Percentiles rank a stretch among this genome's conserved stretches.
Evolutionary conservation across 2,888 invertebrate species (phyloP).

Genomic region (Sarcophaga rosellei): DNA sequence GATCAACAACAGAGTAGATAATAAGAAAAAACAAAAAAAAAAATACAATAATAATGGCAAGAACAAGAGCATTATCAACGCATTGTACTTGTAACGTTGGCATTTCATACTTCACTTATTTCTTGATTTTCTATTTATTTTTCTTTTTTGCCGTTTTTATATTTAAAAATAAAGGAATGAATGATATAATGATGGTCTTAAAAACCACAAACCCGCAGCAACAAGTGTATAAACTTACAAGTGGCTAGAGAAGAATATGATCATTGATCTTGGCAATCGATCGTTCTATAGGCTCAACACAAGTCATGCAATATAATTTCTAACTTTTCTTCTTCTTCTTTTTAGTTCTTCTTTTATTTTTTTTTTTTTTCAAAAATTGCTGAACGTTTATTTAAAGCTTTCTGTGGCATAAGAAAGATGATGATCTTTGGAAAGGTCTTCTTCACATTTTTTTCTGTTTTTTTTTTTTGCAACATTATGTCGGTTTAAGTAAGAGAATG

Average conservation of each 20-base stretch:
- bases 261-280: slow-evolving; percentile 79
- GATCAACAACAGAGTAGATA: slow-evolving; percentile 55
- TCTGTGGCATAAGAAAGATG: slow-evolving; percentile 38
- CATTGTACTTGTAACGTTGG: slow-evolving; percentile 46
- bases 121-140: neutral
- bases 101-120: neutral
- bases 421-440: slow-evolving; percentile 66
- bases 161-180: slow-evolving; percentile 14
- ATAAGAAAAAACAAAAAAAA: slow-evolving; percentile 36
- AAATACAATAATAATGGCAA: slow-evolving; percentile 7
- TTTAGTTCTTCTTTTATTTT: neutral
- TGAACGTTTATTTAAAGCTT: slow-evolving; percentile 35
- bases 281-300: slow-evolving; percentile 48
- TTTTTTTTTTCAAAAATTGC: slow-evolving; percentile 17
- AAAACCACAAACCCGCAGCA: slow-evolving; percentile 78
- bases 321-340: neutral
- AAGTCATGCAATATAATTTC: slow-evolving; percentile 15
- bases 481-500: slow-evolving; percentile 49
- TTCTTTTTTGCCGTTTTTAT: neutral
- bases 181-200: slow-evolving; percentile 60
- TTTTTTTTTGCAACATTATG: slow-evolving; percentile 26
- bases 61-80: slow-evolving; percentile 63
- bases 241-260: slow-evolving; percentile 73
- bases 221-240: slow-evolving; percentile 78
- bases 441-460: slow-evolving; percentile 31